Percentiles rank a stretch among this genome's conserved stretches.
Conservation (phyloP, 2,113 vertebrate genomes). For the Oreochromis aureus region DNA sequence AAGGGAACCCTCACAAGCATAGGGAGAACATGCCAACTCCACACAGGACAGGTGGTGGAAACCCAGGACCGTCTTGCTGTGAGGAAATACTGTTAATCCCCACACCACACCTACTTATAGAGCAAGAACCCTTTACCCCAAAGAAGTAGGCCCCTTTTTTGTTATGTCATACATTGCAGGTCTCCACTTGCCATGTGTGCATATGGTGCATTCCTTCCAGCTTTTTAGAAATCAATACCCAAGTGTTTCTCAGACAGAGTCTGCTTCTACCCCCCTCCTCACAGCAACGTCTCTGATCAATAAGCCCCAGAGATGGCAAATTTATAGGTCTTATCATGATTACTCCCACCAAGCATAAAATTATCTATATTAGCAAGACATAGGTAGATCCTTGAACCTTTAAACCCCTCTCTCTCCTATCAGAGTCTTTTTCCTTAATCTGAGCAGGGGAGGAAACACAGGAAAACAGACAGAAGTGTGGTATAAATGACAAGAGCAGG, state of each 20-base stretch:
- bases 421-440: neutral
- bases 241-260: constrained; percentile 6
- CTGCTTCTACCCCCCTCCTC: neutral
- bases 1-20: neutral
- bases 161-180: constrained; percentile 32
- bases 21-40: neutral
- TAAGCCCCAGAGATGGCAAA: neutral
- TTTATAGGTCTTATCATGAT: neutral
- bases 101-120: neutral
- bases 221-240: constrained; percentile 29
- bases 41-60: neutral
- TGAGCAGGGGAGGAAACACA: constrained; percentile 2
- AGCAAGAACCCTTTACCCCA: neutral
- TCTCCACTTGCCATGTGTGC: constrained; percentile 51
- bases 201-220: constrained; percentile 38
- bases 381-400: neutral
- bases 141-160: neutral
- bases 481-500: constrained; percentile 21
- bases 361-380: neutral
- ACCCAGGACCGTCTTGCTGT: neutral
- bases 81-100: neutral
- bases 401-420: neutral
- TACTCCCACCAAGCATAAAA: neutral
- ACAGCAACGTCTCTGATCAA: neutral
- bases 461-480: constrained; percentile 11